phyloP scores from a whole-genome alignment of 2,888 invertebrate species.

The Philopedon plagiatum region DNA sequence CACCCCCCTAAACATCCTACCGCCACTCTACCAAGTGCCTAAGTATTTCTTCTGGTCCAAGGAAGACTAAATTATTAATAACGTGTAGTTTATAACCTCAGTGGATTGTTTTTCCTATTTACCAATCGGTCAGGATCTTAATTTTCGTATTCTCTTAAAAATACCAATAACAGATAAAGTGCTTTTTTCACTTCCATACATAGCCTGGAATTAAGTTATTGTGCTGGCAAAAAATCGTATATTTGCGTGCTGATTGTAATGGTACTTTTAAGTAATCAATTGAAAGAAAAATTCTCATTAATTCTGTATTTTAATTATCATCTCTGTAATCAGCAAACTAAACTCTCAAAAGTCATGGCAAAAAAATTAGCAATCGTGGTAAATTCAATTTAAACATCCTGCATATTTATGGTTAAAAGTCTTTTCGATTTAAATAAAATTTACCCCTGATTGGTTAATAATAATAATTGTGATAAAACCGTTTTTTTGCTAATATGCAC shows the following conservation, averaged over 20 bases:
- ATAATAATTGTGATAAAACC: background rate
- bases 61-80: conserved; percentile 68
- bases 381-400: background rate
- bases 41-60: conserved; percentile 70
- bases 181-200: too few relatives aligned
- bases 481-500: background rate
- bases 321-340: too few relatives aligned
- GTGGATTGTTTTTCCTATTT: conserved; percentile 67
- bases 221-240: too few relatives aligned
- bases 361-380: background rate
- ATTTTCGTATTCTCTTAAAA: conserved; percentile 20
- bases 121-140: conserved; percentile 2
- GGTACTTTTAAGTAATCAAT: too few relatives aligned
- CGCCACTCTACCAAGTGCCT: conserved; percentile 70
- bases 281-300: too few relatives aligned
- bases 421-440: too few relatives aligned
- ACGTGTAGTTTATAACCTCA: conserved; percentile 67
- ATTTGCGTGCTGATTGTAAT: too few relatives aligned
- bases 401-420: background rate
- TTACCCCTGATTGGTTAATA: too few relatives aligned
- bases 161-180: conserved; percentile 44
- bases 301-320: too few relatives aligned
- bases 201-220: too few relatives aligned
- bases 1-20: conserved; percentile 56
- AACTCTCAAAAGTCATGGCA: too few relatives aligned